A percentile compares a stretch with the other conserved stretches of the same genome.
These are phyloP conservation scores for Telmatherina bonti DNA, from an alignment of 2,797 vertebrate genomes.

Conservation along the genomic window DNA sequence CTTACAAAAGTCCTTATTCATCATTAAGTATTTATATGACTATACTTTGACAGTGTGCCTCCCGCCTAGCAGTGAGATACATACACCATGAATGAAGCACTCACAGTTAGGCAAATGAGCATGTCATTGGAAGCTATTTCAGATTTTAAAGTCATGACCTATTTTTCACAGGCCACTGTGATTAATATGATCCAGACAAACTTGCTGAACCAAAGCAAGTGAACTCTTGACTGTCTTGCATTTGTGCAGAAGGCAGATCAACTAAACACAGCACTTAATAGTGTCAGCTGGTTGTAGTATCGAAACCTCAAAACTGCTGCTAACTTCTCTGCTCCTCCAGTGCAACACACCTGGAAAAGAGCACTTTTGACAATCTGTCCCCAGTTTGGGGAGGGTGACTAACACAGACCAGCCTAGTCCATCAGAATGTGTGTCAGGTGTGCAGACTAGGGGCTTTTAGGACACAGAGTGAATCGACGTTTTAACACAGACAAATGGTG, in stretches of 20 bases:
- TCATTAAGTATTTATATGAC: slow-evolving; percentile 71
- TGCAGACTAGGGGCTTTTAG: slow-evolving; percentile 65
- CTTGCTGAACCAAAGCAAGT: slow-evolving; percentile 73
- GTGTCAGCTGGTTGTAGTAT: slow-evolving; percentile 63
- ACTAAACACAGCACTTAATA: slow-evolving; percentile 64
- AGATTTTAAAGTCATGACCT: slow-evolving; percentile 59
- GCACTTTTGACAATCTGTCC: slow-evolving; percentile 80
- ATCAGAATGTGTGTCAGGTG: slow-evolving; percentile 54
- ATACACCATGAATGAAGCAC: slow-evolving; percentile 60
- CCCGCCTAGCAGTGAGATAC: slow-evolving; percentile 66
- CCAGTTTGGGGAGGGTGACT: slow-evolving; percentile 70
- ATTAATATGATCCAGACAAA: slow-evolving; percentile 68
- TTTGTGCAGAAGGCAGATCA: slow-evolving; percentile 51
- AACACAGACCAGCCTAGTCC: slow-evolving; percentile 60
- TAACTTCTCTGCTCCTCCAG: slow-evolving; percentile 71
- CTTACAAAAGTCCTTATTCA: slow-evolving; percentile 62
- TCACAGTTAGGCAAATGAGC: slow-evolving; percentile 56
- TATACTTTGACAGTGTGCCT: slow-evolving; percentile 69
- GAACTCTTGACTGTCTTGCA: slow-evolving; percentile 59
- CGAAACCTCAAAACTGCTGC: slow-evolving; percentile 81
- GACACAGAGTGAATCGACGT: slow-evolving; percentile 63
- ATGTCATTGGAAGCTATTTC: slow-evolving; percentile 36
- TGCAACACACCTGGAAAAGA: slow-evolving; percentile 52
- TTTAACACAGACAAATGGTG: slow-evolving; percentile 72
- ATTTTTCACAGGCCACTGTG: slow-evolving; percentile 65